These are phyloP conservation scores for Picus viridis DNA, from an alignment of 2,797 vertebrate species.

Conservation along the genomic window DNA sequence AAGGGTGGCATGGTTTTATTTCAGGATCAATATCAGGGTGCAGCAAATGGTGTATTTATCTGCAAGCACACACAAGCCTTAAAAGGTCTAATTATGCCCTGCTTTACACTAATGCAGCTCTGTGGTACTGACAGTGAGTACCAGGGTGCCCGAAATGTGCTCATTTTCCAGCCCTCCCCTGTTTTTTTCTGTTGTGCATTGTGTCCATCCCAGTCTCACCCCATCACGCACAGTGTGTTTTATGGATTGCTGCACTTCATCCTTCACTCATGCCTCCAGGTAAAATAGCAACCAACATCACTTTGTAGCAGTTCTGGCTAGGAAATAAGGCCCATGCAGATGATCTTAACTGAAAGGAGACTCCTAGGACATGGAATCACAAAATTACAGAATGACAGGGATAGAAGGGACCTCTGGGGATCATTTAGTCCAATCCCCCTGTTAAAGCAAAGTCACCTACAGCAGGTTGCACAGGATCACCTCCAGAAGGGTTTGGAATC, in stretches of 20 bases:
- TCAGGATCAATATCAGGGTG: constrained; percentile 61
- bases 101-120: constrained; percentile 24
- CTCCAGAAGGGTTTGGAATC: too few species aligned
- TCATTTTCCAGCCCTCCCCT: background rate
- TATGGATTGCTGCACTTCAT: background rate
- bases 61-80: background rate
- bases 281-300: background rate
- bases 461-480: too few species aligned
- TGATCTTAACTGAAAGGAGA: background rate
- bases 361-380: background rate
- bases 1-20: background rate
- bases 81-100: constrained; percentile 32
- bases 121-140: background rate
- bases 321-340: background rate
- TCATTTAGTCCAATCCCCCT: too few species aligned
- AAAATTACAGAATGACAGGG: too few species aligned
- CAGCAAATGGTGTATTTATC: constrained; percentile 28
- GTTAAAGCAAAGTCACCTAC: too few species aligned
- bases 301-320: background rate
- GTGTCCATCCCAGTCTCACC: background rate
- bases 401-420: too few species aligned
- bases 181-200: rapidly evolving
- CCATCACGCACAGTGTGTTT: rapidly evolving
- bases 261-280: background rate
- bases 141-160: background rate